Conservation (phyloP, 2,797 vertebrate genomes). For the Paguma larvata region DNA sequence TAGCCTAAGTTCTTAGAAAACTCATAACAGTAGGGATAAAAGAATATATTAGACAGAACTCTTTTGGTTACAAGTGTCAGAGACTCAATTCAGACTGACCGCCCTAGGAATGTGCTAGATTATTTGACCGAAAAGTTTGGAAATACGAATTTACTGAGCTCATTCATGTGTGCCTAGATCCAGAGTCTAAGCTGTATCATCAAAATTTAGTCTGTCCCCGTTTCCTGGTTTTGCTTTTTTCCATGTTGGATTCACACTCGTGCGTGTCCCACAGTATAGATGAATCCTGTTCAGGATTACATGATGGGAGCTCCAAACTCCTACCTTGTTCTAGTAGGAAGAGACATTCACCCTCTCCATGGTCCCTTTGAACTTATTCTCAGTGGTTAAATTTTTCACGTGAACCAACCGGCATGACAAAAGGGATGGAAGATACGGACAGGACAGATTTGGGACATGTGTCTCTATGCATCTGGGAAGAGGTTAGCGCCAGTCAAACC, state of each 20-base stretch:
- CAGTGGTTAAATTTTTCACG: neutral
- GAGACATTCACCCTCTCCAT: neutral
- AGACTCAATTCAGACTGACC: neutral
- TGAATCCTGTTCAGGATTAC: neutral
- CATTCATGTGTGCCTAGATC: neutral
- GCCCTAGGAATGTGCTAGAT: neutral
- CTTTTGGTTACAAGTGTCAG: neutral
- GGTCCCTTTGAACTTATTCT: neutral
- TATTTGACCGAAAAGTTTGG: neutral
- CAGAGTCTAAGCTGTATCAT: neutral
- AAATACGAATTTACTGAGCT: neutral
- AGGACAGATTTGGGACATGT: neutral
- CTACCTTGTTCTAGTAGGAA: neutral
- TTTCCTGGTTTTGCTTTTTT: neutral
- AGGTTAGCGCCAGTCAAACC: neutral
- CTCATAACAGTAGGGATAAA: neutral
- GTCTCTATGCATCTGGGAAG: neutral
- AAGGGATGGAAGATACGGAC: neutral
- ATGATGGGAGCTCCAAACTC: neutral
- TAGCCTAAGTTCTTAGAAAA: neutral
- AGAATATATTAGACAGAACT: neutral
- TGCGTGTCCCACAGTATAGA: neutral
- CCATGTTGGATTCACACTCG: neutral
- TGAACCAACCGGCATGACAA: too few relatives aligned
- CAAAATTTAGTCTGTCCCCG: neutral